Evolutionary conservation across 2,888 invertebrate genomes (phyloP).

Genomic region (Tethea ocularis): DNA sequence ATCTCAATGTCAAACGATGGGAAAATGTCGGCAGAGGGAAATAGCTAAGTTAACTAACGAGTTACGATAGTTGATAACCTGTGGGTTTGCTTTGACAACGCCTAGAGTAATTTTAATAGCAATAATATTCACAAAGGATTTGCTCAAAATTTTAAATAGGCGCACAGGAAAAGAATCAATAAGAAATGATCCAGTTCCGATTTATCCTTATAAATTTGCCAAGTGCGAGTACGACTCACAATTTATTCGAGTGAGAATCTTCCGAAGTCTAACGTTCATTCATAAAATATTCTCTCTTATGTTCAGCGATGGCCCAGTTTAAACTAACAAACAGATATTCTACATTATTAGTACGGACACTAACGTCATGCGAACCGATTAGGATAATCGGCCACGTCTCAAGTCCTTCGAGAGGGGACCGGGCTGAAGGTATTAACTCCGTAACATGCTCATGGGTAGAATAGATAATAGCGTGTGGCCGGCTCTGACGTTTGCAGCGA

Average conservation of each 20-base stretch:
- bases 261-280: too few species aligned
- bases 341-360: conserved; percentile 4
- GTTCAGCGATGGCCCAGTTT: background rate
- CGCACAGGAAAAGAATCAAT: too few species aligned
- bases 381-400: conserved; percentile 50
- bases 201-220: too few species aligned
- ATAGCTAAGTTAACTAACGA: background rate
- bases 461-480: conserved; percentile 33
- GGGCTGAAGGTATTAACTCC: conserved; percentile 47
- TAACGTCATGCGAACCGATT: conserved; percentile 29
- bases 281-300: background rate
- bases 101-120: background rate
- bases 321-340: background rate
- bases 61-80: background rate
- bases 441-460: conserved; percentile 40
- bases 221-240: too few species aligned
- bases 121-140: background rate
- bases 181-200: too few species aligned
- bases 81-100: background rate
- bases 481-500: background rate
- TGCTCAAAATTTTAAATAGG: too few species aligned
- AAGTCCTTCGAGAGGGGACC: conserved; percentile 31
- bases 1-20: background rate
- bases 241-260: too few species aligned
- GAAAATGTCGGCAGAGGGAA: background rate